These are phyloP conservation scores for Hypselothyrea guttata DNA, from an alignment of 2,888 invertebrate genomes.

Conservation along the genomic window DNA sequence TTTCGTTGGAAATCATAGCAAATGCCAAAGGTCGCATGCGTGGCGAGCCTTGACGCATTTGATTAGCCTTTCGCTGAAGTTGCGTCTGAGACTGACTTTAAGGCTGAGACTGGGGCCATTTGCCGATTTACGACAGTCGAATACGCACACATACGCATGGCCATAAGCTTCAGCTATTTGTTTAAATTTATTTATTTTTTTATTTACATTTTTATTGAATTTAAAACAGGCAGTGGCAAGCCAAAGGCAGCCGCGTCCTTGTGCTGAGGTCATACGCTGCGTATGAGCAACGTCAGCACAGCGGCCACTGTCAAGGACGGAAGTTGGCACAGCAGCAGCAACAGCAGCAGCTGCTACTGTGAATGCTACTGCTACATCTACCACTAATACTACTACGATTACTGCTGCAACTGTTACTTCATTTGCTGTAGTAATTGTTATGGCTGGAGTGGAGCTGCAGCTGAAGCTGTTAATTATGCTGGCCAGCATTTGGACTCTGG, in stretches of 20 bases:
- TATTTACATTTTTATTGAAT: conserved; percentile 18
- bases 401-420: no score
- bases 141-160: not conserved
- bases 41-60: conserved; percentile 53
- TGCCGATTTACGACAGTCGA: conserved; percentile 36
- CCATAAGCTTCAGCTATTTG: conserved; percentile 27
- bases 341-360: conserved; percentile 35
- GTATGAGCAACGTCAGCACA: conserved; percentile 22
- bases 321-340: conserved; percentile 9
- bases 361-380: conserved; percentile 19
- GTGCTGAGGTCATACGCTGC: conserved; percentile 45
- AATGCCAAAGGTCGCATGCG: conserved; percentile 56
- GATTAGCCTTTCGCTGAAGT: conserved; percentile 40
- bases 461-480: conserved; percentile 51
- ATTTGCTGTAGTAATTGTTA: not conserved
- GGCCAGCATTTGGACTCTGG: conserved; percentile 25
- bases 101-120: conserved; percentile 3
- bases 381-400: no score
- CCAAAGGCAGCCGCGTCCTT: conserved; percentile 27
- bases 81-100: not conserved
- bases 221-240: conserved; percentile 22
- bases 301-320: conserved; percentile 15
- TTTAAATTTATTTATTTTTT: conserved; percentile 33
- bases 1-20: conserved; percentile 38
- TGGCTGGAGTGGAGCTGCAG: conserved; percentile 18